These are phyloP conservation scores for Porphyrio hochstetteri DNA, from an alignment of 2,113 vertebrate species.

Conservation along the genomic window DNA sequence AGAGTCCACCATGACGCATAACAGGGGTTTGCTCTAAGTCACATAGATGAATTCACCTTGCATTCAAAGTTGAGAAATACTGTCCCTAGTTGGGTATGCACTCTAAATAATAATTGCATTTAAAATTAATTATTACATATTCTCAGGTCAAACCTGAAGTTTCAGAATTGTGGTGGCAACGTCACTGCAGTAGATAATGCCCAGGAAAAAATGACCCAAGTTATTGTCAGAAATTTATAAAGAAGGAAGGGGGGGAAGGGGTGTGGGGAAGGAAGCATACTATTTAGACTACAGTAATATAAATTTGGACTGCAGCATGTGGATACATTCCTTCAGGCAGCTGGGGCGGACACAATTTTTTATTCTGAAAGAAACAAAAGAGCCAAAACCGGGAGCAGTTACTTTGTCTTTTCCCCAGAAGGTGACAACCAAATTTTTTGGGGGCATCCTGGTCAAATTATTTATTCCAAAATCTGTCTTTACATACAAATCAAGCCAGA, in stretches of 20 bases:
- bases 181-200: not conserved
- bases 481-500: not conserved
- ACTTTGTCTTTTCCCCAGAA: not conserved
- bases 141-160: not conserved
- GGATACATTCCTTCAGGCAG: slow-evolving; percentile 8
- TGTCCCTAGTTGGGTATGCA: not conserved
- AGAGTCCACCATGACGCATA: not conserved
- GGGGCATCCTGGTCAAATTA: not conserved
- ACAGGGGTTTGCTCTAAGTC: not conserved
- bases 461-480: not conserved
- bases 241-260: not conserved
- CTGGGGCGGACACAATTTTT: not conserved
- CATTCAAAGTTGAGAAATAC: not conserved
- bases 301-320: not conserved
- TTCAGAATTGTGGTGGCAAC: not conserved
- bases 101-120: not conserved
- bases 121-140: not conserved
- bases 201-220: not conserved
- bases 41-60: not conserved
- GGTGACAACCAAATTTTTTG: not conserved
- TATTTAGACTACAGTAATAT: not conserved
- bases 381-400: not conserved
- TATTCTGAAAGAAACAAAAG: not conserved
- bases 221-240: not conserved
- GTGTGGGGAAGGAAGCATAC: not conserved